Evolutionary conservation across 2,888 invertebrate species (phyloP), one percentile per base, ranked within the genome.

Genomic region (Hesperia comma): DNA sequence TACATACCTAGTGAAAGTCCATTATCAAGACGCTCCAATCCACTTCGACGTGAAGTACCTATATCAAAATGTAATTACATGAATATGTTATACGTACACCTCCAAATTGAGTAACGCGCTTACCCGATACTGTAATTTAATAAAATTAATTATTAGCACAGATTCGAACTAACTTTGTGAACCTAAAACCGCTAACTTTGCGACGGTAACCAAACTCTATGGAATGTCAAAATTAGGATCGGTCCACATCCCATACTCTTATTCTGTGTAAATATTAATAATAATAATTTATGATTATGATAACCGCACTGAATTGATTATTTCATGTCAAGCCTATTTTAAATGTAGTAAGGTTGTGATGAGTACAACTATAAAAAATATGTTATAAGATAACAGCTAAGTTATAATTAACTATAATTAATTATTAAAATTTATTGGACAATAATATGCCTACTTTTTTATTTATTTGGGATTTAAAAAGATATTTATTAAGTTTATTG

Each of bases 61-160:
- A 51, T 17, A 26, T 51, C 51, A 54, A 3, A 10, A 33, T 15
- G 51, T 21, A 14, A 19, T 32, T 33, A 54, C 54, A 33, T 33
- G 32, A 54, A 32, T 53, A 32, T 53, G 26, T 32, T 51, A 51
- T 14, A 14, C 14, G 14, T 26, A 51, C 51, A 51, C 51, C 21
- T 51, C 12, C 51, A 51, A 51, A 61, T 37, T 51, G 33, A 37
- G 40, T 51, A 40, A 26, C 21, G 53, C 53, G 53, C 37, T 40
- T 26, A 19, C 1, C 33, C 53, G 53, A 61, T 54, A 26, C 26
- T 61, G 61, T 61, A 40, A 60, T 61, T 51, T 26, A 41, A 61
- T 53, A 53, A 53, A 61, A 61, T 61, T 61, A 61, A 61, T 61
- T 53, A 61, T 61, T 41, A 53, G 40, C 53, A 33, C 21, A 10